A percentile compares a stretch with the other conserved stretches of the same genome.
phyloP scores from a whole-genome alignment of 2,888 invertebrate species.

The Serripes groenlandicus region DNA sequence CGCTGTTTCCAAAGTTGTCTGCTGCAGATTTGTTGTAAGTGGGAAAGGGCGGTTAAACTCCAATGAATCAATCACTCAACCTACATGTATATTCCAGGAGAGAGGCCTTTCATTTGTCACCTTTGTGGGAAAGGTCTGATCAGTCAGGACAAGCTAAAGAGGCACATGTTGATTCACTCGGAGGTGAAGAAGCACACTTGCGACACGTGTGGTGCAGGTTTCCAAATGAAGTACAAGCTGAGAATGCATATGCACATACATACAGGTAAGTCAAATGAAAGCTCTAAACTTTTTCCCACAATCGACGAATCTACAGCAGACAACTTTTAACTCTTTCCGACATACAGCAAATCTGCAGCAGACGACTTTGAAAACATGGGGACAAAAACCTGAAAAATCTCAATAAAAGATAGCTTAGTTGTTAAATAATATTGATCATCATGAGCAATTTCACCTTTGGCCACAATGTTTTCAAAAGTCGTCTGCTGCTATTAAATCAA shows the following conservation, averaged over 20 bases:
- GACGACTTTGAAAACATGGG: too few relatives aligned
- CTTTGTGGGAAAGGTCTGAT: constrained; percentile 62
- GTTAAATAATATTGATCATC: too few relatives aligned
- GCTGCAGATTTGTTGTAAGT: too few relatives aligned
- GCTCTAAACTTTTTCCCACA: neutral
- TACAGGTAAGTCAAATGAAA: constrained; percentile 36
- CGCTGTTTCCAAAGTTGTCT: too few relatives aligned
- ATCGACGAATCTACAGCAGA: too few relatives aligned
- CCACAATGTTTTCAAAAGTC: too few relatives aligned
- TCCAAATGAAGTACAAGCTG: constrained; percentile 59
- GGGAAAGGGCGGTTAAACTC: neutral
- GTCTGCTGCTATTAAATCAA: too few relatives aligned
- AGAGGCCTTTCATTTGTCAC: constrained; percentile 49
- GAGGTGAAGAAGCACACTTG: constrained; percentile 53
- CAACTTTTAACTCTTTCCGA: too few relatives aligned
- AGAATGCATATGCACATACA: constrained; percentile 61
- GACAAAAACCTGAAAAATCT: too few relatives aligned
- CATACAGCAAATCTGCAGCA: too few relatives aligned
- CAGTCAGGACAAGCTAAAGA: constrained; percentile 50
- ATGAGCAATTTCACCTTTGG: too few relatives aligned
- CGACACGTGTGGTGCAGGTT: constrained; percentile 52
- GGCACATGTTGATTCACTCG: constrained; percentile 56
- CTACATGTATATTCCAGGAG: constrained; percentile 38
- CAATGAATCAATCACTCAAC: neutral
- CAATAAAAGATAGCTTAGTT: too few relatives aligned